Conservation (phyloP, 2,797 vertebrate genomes). For the Sebastes minor region DNA sequence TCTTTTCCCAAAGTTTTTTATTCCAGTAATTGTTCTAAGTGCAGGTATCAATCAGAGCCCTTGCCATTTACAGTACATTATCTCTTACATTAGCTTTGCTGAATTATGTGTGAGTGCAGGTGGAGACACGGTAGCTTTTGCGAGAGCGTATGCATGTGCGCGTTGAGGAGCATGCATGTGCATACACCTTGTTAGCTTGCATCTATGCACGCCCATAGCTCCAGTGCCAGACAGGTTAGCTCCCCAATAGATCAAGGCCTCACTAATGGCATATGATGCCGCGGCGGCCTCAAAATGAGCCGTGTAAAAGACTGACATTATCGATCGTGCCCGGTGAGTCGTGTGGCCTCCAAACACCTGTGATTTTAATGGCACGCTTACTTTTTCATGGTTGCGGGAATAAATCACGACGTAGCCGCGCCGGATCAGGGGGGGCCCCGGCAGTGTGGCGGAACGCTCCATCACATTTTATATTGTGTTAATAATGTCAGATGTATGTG, state of each 20-base stretch:
- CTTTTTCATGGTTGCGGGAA: slow-evolving; percentile 78
- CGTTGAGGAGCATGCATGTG: slow-evolving; percentile 26
- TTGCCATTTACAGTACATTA: slow-evolving; percentile 85
- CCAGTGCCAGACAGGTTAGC: slow-evolving; percentile 51
- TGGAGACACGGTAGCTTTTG: slow-evolving; percentile 63
- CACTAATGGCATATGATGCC: slow-evolving; percentile 80
- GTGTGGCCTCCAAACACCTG: slow-evolving; percentile 79
- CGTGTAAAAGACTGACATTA: slow-evolving; percentile 82
- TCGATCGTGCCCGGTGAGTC: slow-evolving; percentile 75
- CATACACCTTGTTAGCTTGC: slow-evolving; percentile 56
- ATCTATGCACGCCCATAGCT: slow-evolving; percentile 53
- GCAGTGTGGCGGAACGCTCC: slow-evolving; percentile 67
- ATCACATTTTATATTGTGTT: slow-evolving; percentile 84
- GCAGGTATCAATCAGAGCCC: slow-evolving; percentile 81
- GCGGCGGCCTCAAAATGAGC: slow-evolving; percentile 76
- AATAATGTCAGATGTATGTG: slow-evolving; percentile 78
- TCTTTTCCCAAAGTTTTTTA: slow-evolving; percentile 79
- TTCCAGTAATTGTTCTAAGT: slow-evolving; percentile 82
- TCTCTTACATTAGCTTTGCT: slow-evolving; percentile 78
- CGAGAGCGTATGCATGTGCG: slow-evolving; percentile 21
- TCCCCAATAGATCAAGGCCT: slow-evolving; percentile 73
- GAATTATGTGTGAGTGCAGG: slow-evolving; percentile 78
- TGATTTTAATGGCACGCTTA: slow-evolving; percentile 82
- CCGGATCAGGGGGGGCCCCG: slow-evolving; percentile 37
- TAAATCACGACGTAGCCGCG: slow-evolving; percentile 76